These are phyloP conservation scores for Pagetopsis macropterus DNA, from an alignment of 2,797 vertebrate genomes.

Conservation along the genomic window DNA sequence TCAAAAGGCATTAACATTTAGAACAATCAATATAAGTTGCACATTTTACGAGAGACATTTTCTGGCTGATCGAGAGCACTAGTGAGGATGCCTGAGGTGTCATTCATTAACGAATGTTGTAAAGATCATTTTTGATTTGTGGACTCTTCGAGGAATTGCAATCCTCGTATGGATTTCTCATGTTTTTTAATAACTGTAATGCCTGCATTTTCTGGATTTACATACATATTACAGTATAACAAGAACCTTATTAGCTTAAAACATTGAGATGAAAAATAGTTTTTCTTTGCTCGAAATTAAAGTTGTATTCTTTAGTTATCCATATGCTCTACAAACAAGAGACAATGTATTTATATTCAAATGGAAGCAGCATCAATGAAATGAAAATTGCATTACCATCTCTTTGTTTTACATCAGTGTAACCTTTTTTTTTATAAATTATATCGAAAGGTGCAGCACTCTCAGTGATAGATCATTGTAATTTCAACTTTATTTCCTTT, in stretches of 20 bases:
- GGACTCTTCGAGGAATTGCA: conserved; percentile 37
- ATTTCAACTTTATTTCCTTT: conserved; percentile 36
- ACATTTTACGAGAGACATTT: conserved; percentile 78
- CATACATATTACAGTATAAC: conserved; percentile 32
- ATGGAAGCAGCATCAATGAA: conserved; percentile 62
- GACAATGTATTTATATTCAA: conserved; percentile 62
- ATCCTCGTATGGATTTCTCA: conserved; percentile 32
- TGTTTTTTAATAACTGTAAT: conserved; percentile 44
- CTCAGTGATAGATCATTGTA: conserved; percentile 48
- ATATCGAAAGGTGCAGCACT: conserved; percentile 60
- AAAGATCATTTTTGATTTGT: conserved; percentile 68
- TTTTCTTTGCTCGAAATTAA: conserved; percentile 32
- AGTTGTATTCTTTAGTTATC: conserved; percentile 56
- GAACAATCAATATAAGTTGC: conserved; percentile 82
- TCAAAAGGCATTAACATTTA: conserved; percentile 84
- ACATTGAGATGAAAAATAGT: conserved; percentile 24
- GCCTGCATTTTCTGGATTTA: conserved; percentile 30
- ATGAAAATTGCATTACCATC: conserved; percentile 72
- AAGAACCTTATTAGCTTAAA: conserved; percentile 13
- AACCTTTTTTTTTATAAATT: conserved; percentile 77
- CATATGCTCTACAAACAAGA: conserved; percentile 48
- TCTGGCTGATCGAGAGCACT: conserved; percentile 63
- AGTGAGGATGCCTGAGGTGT: conserved; percentile 61
- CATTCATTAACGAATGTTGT: conserved; percentile 59
- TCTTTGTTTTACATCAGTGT: conserved; percentile 77